Conservation (phyloP, 2,797 vertebrate genomes). For the Urocyon cinereoargenteus region DNA sequence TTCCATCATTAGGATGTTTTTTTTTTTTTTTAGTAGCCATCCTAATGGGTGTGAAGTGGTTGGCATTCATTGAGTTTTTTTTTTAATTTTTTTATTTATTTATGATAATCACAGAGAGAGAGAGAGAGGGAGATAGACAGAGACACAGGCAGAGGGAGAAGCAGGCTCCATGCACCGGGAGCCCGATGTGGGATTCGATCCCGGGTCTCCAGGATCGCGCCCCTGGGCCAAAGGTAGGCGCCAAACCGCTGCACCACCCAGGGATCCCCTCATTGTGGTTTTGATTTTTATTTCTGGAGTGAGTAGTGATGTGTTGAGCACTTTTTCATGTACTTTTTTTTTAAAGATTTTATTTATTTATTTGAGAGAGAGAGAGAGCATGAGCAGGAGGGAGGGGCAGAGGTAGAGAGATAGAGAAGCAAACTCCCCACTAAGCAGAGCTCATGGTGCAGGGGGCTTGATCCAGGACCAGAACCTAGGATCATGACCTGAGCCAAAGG, state of each 20-base stretch:
- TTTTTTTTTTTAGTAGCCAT: not conserved
- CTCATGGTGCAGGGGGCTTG: not conserved
- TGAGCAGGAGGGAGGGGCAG: not conserved
- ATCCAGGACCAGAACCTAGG: not conserved
- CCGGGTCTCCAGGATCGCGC: no score
- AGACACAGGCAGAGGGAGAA: no score
- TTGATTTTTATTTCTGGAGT: not conserved
- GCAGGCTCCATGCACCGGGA: no score
- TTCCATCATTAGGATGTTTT: not conserved
- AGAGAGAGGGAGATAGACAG: no score
- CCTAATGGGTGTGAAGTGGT: not conserved
- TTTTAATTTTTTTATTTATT: no score
- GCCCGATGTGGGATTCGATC: no score
- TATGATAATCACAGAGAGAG: no score
- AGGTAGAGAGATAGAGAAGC: not conserved
- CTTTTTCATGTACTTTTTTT: not conserved
- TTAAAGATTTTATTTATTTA: not conserved
- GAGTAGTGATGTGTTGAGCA: not conserved
- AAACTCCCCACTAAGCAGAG: not conserved
- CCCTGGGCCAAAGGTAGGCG: no score
- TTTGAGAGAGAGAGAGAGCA: not conserved
- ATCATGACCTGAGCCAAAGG: not conserved
- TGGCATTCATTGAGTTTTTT: not conserved
- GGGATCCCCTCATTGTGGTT: no score
- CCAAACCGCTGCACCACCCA: no score